Conservation (phyloP, 2,113 vertebrate species). For the Ifrita kowaldi region DNA sequence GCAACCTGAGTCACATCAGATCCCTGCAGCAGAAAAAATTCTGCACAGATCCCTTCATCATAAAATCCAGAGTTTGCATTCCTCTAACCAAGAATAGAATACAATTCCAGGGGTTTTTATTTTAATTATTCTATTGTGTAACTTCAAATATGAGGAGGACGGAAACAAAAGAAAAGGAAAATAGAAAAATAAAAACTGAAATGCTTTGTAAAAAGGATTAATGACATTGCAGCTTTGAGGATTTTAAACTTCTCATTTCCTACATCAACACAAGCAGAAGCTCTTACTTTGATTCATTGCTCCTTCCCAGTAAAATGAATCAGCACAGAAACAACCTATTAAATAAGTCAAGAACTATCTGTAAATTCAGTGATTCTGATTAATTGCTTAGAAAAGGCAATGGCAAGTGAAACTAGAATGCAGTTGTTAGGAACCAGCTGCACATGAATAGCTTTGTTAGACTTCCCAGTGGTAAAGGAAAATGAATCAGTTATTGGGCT, state of each 20-base stretch:
- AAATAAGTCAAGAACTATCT: neutral
- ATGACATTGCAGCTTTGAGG: neutral
- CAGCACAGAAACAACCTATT: neutral
- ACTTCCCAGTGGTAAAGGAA: neutral
- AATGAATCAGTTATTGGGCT: neutral
- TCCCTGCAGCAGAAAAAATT: neutral
- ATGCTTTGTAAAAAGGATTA: neutral
- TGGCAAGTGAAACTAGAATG: neutral
- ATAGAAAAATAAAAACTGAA: neutral
- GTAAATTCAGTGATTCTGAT: neutral
- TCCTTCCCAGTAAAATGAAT: neutral
- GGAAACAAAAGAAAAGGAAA: neutral
- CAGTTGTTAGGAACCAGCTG: neutral
- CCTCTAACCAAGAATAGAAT: neutral
- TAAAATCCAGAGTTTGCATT: neutral
- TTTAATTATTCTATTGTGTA: neutral
- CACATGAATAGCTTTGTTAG: neutral
- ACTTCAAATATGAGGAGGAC: neutral
- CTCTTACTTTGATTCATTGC: neutral
- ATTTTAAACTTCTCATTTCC: neutral
- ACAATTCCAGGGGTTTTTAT: fast-evolving
- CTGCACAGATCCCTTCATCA: neutral
- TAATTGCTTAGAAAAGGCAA: conserved; percentile 4
- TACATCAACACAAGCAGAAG: neutral
- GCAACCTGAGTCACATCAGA: neutral